Conservation (phyloP, 2,113 vertebrate genomes). For the Notarius quadriscutis region DNA sequence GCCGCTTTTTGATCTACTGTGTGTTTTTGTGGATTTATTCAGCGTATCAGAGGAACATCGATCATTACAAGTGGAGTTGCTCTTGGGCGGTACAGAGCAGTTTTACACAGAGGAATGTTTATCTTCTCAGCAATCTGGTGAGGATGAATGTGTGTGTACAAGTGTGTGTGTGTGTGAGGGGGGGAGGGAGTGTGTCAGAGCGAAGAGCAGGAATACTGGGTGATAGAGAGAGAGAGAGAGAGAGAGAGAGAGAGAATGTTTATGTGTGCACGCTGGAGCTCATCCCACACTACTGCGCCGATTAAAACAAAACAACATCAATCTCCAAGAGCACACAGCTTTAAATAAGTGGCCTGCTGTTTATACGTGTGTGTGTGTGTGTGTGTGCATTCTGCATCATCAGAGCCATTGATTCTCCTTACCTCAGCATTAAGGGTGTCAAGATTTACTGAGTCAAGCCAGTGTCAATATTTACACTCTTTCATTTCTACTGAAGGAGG, state of each 20-base stretch:
- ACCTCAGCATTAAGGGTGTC: neutral
- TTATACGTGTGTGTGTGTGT: slow-evolving; percentile 18
- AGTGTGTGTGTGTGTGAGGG: neutral
- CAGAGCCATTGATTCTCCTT: neutral
- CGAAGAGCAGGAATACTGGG: slow-evolving; percentile 24
- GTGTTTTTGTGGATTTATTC: slow-evolving; percentile 31
- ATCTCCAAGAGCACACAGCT: slow-evolving; percentile 64
- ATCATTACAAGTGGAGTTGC: slow-evolving; percentile 22
- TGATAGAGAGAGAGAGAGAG: slow-evolving; percentile 47
- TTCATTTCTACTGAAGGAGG: slow-evolving; percentile 6
- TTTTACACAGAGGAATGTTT: slow-evolving; percentile 41
- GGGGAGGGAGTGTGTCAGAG: neutral
- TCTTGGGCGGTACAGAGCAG: slow-evolving; percentile 29
- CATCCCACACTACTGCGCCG: slow-evolving; percentile 63
- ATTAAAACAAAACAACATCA: slow-evolving; percentile 76
- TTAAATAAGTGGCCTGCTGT: slow-evolving; percentile 65
- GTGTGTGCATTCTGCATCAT: slow-evolving; percentile 22
- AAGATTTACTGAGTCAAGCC: neutral
- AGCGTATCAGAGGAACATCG: neutral
- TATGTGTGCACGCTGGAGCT: slow-evolving; percentile 56
- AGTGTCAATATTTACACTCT: neutral
- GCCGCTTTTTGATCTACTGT: slow-evolving; percentile 11
- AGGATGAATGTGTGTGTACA: slow-evolving; percentile 13
- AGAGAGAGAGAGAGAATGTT: slow-evolving; percentile 55
- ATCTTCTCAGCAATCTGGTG: slow-evolving; percentile 50